Conservation (phyloP, 2,113 vertebrate genomes). For the Orthonyx spaldingii region DNA sequence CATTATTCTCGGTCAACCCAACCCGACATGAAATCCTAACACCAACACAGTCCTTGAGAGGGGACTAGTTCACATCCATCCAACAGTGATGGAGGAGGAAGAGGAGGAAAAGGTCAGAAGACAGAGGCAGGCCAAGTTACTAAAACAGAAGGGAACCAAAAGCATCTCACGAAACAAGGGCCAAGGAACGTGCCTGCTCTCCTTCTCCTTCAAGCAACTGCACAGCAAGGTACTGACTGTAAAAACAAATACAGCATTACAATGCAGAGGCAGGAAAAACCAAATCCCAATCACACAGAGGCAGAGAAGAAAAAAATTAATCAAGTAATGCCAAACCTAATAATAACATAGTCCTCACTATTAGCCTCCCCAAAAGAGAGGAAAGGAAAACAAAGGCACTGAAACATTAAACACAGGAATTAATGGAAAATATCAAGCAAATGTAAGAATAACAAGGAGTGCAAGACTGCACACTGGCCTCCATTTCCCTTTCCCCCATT, state of each 20-base stretch:
- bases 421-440: constrained; percentile 51
- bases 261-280: constrained; percentile 45
- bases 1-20: neutral
- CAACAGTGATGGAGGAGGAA: neutral
- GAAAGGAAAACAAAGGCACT: constrained; percentile 47
- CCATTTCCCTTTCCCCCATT: neutral
- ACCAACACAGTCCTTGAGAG: neutral
- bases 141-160: neutral
- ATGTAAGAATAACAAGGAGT: constrained; percentile 30
- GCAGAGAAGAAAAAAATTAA: constrained; percentile 41
- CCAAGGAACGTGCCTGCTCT: neutral
- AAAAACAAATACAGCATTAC: constrained; percentile 44
- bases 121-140: neutral
- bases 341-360: constrained; percentile 21
- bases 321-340: constrained; percentile 47
- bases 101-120: neutral
- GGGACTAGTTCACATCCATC: neutral
- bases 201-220: constrained; percentile 1
- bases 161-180: neutral
- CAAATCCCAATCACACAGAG: constrained; percentile 26
- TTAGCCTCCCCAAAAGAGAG: constrained; percentile 19
- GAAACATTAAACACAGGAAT: constrained; percentile 41
- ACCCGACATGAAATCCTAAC: neutral
- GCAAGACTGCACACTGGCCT: neutral
- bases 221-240: constrained; percentile 40